These are phyloP conservation scores for Ochotona princeps DNA, from an alignment of 2,113 vertebrate species.

Conservation along the genomic window DNA sequence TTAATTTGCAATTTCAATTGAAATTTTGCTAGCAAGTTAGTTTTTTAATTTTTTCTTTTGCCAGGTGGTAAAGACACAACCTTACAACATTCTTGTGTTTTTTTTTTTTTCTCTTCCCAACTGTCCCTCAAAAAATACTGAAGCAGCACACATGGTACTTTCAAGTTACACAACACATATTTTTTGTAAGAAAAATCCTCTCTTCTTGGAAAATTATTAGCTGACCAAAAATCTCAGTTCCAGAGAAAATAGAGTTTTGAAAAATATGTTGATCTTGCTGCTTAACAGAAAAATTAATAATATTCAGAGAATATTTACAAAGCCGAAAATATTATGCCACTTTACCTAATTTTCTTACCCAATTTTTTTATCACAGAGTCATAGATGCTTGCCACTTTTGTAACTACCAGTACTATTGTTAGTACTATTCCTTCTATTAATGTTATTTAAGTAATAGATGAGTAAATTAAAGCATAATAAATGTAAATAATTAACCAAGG, in stretches of 20 bases:
- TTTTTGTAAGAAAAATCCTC: background rate
- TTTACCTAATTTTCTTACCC: background rate
- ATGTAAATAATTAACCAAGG: background rate
- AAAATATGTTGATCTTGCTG: background rate
- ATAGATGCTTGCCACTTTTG: background rate
- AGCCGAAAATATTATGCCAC: background rate
- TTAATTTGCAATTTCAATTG: constrained; percentile 43
- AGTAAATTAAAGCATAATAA: background rate
- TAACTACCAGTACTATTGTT: background rate
- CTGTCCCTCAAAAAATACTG: background rate
- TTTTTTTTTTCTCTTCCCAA: background rate
- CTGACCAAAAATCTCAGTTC: background rate
- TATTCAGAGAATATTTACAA: background rate
- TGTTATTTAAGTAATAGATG: background rate
- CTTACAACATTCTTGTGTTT: background rate
- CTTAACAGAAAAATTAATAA: background rate
- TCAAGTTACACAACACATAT: background rate
- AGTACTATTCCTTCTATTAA: background rate
- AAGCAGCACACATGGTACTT: background rate
- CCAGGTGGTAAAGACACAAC: background rate
- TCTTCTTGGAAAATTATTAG: background rate
- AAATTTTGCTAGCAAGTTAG: background rate
- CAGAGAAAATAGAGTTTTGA: background rate
- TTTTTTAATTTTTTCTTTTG: constrained; percentile 43
- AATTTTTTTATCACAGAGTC: background rate